These are phyloP conservation scores for Callitettix versicolor DNA, from an alignment of 1,140 invertebrate genomes.

Conservation along the genomic window DNA sequence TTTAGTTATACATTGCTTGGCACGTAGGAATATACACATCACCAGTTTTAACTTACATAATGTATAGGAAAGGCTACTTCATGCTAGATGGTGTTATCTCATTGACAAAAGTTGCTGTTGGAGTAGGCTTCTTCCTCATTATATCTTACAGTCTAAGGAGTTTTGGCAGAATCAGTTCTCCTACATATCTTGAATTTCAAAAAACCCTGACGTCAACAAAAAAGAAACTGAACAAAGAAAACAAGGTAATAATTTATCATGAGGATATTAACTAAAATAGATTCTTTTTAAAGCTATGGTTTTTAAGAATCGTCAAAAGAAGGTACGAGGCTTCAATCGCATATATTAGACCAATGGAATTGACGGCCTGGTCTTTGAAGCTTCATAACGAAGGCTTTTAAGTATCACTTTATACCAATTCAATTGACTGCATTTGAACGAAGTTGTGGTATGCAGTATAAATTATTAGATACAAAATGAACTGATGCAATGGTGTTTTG, in stretches of 20 bases:
- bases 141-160: conserved; percentile 56
- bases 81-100: conserved; percentile 44
- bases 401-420: too few relatives aligned
- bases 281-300: not conserved
- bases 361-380: too few relatives aligned
- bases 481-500: too few relatives aligned
- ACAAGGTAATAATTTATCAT: conserved; percentile 31
- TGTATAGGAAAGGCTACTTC: conserved; percentile 59
- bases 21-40: conserved; percentile 63
- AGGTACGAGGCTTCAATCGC: too few relatives aligned
- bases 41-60: conserved; percentile 59
- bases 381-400: too few relatives aligned
- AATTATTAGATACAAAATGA: too few relatives aligned
- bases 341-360: too few relatives aligned
- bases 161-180: conserved; percentile 57
- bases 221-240: conserved; percentile 36
- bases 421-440: too few relatives aligned
- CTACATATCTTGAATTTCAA: conserved; percentile 65
- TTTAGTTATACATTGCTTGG: conserved; percentile 49
- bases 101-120: conserved; percentile 47
- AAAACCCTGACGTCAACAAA: conserved; percentile 46
- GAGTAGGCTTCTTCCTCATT: conserved; percentile 51
- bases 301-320: too few relatives aligned
- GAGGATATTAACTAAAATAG: not conserved
- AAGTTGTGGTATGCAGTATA: too few relatives aligned